Evolutionary conservation across 1,140 invertebrate species (phyloP), one percentile per base, ranked within the genome.

Genomic region (Adelges cooleyi): DNA sequence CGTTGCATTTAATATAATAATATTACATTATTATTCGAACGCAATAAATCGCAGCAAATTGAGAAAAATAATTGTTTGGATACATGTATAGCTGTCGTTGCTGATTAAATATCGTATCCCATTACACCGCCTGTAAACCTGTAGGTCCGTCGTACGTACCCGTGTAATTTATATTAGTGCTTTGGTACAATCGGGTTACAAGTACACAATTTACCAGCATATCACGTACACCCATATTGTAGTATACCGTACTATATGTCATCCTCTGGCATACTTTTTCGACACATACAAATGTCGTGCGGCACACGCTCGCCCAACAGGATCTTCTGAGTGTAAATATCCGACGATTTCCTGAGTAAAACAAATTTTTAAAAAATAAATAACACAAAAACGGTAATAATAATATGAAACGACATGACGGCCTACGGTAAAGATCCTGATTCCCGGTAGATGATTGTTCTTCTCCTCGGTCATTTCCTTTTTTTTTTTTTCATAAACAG

Each of bases 151-250:
- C 29, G 17, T 11, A 10, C 20, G 20, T 23, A 18, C 20, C 18
- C 25, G n/a, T 20, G 52, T 59, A 59, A 59, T 59, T 59, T 59
- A 59, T 59, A 59, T 59, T 9, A 11, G 54, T 44, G 54, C 20
- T 59, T 33, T 17, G 40, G 54, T 2, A 13, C 54, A 27, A 59
- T 59, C 54, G 22, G n/a, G 36, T 27, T 59, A 59, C 54, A 59
- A 59, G 54, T 59, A 29, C 40, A 59, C 53, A 56, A 44, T 56
- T 56, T 44, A 25, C 54, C 25, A 44, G 42, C 54, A 27, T 29
- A 27, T 59, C 54, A 59, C 54, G 54, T 59, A 59, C 54, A 13
- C 23, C 38, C 54, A 27, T 56, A n/a, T n/a, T n/a, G n/a, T n/a
- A n/a, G n/a, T n/a, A 56, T 18, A 56, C 20, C 5, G 5, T 36